phyloP scores from a whole-genome alignment of 64 coral and sea anemone species.

The Montipora foliosa region DNA sequence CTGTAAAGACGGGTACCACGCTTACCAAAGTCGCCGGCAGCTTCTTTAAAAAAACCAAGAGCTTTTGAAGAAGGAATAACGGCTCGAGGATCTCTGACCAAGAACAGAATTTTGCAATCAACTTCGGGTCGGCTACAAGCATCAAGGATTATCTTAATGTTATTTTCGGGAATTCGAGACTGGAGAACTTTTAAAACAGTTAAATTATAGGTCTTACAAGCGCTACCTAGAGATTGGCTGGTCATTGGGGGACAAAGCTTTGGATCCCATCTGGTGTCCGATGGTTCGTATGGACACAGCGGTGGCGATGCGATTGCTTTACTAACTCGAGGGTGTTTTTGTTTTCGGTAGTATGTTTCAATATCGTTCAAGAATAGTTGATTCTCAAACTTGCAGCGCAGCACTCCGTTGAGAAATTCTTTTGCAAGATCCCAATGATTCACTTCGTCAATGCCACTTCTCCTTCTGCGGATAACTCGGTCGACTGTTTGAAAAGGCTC shows the following conservation, averaged over 20 bases:
- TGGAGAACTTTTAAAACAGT: conserved; percentile 47
- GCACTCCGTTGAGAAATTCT: not conserved
- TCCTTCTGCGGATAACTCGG: not conserved
- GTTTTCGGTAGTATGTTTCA: not conserved
- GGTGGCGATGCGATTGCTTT: conserved; percentile 45
- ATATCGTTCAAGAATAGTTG: not conserved
- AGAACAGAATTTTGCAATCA: conserved; percentile 30
- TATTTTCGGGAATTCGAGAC: conserved; percentile 1
- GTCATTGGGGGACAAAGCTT: conserved; percentile 14
- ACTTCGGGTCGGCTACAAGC: not conserved
- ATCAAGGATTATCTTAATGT: not conserved
- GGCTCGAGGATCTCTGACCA: conserved; percentile 31
- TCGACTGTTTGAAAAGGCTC: conserved; percentile 2
- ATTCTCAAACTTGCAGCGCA: conserved; percentile 17
- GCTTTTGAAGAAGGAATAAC: conserved; percentile 5
- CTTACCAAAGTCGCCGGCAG: not conserved
- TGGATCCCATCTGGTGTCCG: conserved; percentile 2
- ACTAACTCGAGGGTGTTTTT: conserved; percentile 4
- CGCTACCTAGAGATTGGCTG: not conserved
- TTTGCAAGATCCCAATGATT: not conserved
- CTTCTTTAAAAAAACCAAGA: not conserved
- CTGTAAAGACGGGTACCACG: conserved; percentile 3
- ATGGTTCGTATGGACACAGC: not conserved
- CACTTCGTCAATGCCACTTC: not conserved
- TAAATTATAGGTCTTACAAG: conserved; percentile 20